A percentile compares a stretch with the other conserved stretches of the same genome.
Evolutionary conservation across 2,113 vertebrate genomes (phyloP).

Genomic region (Tetrao urogallus): DNA sequence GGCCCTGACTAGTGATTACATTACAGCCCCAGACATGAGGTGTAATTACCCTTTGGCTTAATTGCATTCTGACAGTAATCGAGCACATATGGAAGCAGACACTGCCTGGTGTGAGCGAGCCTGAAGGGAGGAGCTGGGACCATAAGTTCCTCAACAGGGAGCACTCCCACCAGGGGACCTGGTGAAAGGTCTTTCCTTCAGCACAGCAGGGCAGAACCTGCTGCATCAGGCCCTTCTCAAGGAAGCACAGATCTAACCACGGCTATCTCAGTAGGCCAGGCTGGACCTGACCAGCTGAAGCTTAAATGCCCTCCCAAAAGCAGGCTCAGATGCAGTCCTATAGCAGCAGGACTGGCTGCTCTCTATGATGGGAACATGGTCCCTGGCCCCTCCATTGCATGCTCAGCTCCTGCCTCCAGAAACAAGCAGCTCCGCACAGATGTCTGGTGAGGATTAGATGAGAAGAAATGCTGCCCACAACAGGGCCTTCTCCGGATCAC

Average conservation of each 20-base stretch:
- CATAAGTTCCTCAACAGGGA: background rate
- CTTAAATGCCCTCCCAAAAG: background rate
- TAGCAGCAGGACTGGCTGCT: background rate
- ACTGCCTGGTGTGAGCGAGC: background rate
- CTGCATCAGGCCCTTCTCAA: background rate
- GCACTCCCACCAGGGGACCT: too few relatives aligned
- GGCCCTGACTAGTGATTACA: background rate
- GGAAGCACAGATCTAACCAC: background rate
- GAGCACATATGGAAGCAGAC: background rate
- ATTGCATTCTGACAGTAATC: slow-evolving; percentile 1
- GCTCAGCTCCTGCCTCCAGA: background rate
- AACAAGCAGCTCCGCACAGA: background rate
- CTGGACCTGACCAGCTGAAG: background rate
- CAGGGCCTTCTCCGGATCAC: background rate
- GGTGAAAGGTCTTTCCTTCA: background rate
- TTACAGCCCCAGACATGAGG: background rate
- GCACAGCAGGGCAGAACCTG: background rate
- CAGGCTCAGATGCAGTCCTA: background rate
- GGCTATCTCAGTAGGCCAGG: background rate
- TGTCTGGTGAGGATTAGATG: background rate
- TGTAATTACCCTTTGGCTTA: background rate
- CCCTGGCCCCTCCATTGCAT: background rate
- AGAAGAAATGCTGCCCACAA: background rate
- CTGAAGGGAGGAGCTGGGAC: background rate
- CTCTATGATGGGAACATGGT: fast-evolving